These are phyloP conservation scores for Phortica magna DNA, from an alignment of 2,888 invertebrate genomes.

Conservation along the genomic window DNA sequence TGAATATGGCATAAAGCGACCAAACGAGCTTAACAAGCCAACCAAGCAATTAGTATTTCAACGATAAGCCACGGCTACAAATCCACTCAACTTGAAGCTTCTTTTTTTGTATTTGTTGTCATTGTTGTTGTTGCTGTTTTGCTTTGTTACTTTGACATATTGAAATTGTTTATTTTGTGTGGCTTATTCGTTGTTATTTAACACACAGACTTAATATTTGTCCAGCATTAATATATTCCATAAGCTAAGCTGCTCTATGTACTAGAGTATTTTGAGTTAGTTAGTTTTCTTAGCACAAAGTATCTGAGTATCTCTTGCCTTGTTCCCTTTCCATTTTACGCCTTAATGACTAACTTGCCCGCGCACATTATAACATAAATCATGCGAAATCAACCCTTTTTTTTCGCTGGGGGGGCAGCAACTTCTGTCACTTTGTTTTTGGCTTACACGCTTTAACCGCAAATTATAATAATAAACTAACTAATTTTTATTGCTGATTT, in stretches of 20 bases:
- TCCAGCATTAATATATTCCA: not conserved
- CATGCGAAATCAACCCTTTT: not conserved
- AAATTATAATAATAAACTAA: slow-evolving; percentile 53
- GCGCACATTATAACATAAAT: not conserved
- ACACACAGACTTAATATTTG: not conserved
- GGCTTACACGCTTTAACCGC: slow-evolving; percentile 36
- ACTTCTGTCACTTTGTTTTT: not conserved
- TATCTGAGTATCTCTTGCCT: not conserved
- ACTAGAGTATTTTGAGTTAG: too few species aligned
- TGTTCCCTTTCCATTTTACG: not conserved
- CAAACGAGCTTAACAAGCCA: slow-evolving; percentile 20
- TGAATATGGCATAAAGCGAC: slow-evolving; percentile 18
- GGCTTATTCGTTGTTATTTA: not conserved
- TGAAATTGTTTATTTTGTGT: not conserved
- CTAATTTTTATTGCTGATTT: slow-evolving; percentile 35
- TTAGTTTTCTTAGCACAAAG: not conserved
- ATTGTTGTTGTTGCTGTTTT: not conserved
- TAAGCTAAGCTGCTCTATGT: not conserved
- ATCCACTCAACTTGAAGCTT: slow-evolving; percentile 40
- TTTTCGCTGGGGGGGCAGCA: not conserved
- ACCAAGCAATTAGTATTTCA: slow-evolving; percentile 54
- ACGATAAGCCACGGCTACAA: slow-evolving; percentile 50
- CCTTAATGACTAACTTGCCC: not conserved
- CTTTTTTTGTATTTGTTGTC: slow-evolving; percentile 5
- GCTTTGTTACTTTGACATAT: not conserved